Percentiles rank a stretch among this genome's conserved stretches.
Evolutionary conservation across 2,888 invertebrate genomes (phyloP).

Genomic region (Matsumyia berberina): DNA sequence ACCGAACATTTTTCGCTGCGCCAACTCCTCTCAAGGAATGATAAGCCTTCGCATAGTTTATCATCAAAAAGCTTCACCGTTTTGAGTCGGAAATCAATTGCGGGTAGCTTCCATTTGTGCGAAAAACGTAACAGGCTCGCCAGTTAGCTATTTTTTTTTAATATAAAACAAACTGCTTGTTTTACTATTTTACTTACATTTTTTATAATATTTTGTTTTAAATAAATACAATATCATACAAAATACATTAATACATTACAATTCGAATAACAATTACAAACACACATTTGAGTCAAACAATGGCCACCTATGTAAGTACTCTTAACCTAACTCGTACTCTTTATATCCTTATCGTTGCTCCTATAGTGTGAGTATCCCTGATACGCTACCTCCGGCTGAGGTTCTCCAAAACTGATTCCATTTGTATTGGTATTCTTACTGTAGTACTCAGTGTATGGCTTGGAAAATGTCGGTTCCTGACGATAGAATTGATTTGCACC

Average conservation of each 20-base stretch:
- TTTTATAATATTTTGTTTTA: slow-evolving; percentile 34
- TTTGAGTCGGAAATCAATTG: no score
- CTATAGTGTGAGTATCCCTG: slow-evolving; percentile 89
- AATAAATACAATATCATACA: slow-evolving; percentile 60
- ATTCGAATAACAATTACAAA: slow-evolving; percentile 15
- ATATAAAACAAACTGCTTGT: not conserved
- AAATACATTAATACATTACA: slow-evolving; percentile 35
- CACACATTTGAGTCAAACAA: slow-evolving; percentile 44
- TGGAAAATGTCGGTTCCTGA: slow-evolving; percentile 81
- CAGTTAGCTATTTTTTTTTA: slow-evolving; percentile 1
- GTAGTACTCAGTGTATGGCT: slow-evolving; percentile 83
- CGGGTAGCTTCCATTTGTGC: no score
- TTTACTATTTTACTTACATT: not conserved
- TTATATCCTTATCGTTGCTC: slow-evolving; percentile 85
- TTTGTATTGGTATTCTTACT: slow-evolving; percentile 84
- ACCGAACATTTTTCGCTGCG: no score
- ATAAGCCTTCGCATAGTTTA: no score
- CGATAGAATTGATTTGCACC: slow-evolving; percentile 80
- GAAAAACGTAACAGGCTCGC: no score
- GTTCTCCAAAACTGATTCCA: slow-evolving; percentile 87
- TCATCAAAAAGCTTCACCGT: no score
- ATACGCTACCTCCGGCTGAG: slow-evolving; percentile 89
- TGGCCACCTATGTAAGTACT: slow-evolving; percentile 44
- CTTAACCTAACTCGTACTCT: slow-evolving; percentile 75
- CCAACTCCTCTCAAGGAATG: no score